These are phyloP conservation scores for Xiphorhynchus elegans DNA, from an alignment of 2,113 vertebrate species.

Conservation along the genomic window DNA sequence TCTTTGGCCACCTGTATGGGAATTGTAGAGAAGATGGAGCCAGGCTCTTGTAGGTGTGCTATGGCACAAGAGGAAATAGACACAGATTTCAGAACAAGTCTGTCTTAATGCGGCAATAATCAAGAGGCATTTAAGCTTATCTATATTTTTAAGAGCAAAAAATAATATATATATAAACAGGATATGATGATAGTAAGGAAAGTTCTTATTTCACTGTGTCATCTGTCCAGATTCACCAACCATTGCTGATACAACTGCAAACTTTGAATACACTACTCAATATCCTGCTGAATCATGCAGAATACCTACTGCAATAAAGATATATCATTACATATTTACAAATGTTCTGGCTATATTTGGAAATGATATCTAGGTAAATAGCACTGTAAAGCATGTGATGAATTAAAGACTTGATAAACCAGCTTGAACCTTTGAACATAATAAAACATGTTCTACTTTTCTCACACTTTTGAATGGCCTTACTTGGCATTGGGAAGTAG, in stretches of 20 bases:
- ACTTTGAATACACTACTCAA: not conserved
- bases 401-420: conserved; percentile 1
- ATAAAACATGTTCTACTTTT: not conserved
- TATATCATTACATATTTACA: conserved; percentile 2
- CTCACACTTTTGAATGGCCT: not conserved
- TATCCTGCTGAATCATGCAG: not conserved
- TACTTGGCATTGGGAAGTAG: not conserved
- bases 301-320: not conserved
- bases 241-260: rapidly evolving
- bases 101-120: not conserved
- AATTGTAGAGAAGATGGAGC: not conserved
- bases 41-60: not conserved
- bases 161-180: not conserved
- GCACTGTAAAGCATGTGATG: not conserved
- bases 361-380: conserved; percentile 20
- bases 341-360: not conserved
- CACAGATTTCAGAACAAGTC: not conserved
- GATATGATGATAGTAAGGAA: not conserved
- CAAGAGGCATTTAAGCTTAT: not conserved
- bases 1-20: not conserved
- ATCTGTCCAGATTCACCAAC: not conserved
- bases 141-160: not conserved
- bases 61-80: not conserved
- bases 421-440: not conserved
- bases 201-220: not conserved